phyloP scores from a whole-genome alignment of 1,140 invertebrate genomes.

The Drosophila nigromelanica region DNA sequence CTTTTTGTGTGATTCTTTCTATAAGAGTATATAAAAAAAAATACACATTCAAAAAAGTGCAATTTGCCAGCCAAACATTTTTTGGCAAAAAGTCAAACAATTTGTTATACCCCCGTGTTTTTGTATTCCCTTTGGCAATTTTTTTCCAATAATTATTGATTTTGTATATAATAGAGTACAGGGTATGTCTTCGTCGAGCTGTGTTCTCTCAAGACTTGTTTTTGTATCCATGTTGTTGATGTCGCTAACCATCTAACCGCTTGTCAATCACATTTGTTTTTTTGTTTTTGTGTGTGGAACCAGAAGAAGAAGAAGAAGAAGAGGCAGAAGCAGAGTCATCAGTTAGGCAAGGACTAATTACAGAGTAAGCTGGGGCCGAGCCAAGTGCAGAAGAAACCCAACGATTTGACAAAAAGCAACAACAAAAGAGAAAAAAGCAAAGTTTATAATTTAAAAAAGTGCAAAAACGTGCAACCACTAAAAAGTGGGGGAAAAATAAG shows the following conservation, averaged over 20 bases:
- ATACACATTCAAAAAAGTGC: background rate
- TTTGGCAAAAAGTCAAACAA: slow-evolving; percentile 26
- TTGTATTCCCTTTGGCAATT: background rate
- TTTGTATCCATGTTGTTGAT: slow-evolving; percentile 25
- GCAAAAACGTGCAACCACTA: background rate
- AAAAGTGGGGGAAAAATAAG: background rate
- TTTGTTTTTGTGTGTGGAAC: background rate
- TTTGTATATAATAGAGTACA: background rate
- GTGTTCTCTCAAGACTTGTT: background rate
- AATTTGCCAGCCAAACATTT: slow-evolving; percentile 1
- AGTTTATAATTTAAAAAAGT: background rate
- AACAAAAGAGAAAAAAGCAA: background rate
- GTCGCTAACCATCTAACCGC: slow-evolving; percentile 61
- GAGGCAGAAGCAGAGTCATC: slow-evolving; percentile 33
- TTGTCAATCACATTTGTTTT: slow-evolving; percentile 60
- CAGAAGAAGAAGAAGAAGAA: background rate
- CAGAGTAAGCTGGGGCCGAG: slow-evolving; percentile 32
- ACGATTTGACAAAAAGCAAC: background rate
- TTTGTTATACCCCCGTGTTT: background rate
- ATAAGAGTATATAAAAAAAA: background rate
- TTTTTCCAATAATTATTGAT: no score
- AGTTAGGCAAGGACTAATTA: slow-evolving; percentile 69
- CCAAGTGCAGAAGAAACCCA: background rate
- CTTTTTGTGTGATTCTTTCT: no score
- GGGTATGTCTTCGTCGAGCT: background rate